Base-by-base conservation (phyloP, 2,113 vertebrate species). In the Mus pahari region DNA sequence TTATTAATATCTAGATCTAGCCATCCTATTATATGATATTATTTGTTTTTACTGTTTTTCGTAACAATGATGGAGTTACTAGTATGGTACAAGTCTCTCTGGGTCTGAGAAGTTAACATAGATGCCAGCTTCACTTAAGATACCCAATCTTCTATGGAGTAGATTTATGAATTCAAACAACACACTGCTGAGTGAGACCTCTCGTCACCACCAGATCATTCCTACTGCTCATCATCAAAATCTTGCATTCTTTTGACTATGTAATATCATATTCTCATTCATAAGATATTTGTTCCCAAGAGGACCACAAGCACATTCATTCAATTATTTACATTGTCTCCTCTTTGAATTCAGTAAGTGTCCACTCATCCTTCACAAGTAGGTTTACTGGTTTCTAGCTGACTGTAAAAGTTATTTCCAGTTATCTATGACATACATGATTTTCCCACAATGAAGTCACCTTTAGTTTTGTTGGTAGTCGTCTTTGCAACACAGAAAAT, bases 31-130 rank as follows among this genome's bases (percentile, higher is more conserved):
- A 91, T 16, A 91, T 26, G 2, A 50, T 4, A 64, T 10, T 50
- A 91, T 79, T 83, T 75, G 28, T 83, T 94, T 81, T 28, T 75
- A 28, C 24, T 89, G 88, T 89, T 89, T 71, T 82, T 82, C 48
- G 82, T 45, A 64, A 42, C 9, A 93, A 39, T 55, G 39, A 42
- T 89, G 62, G 4, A 93, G 4, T 82, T 24, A 93, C 48, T 71
- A 62, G 58, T 79, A 36, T 8, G 50, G 31, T 62, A 82, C 12
- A 62, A 77, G 12, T 9, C 16, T 86, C 42, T 50, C 45, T 74
- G 24, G 60, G 42, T 66, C 16, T 94, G 9, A 90, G 24, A 83
- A 45, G 22, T 74, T 75, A 48, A 50, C 3, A 89, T 17, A 33
- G 28, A 89, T 89, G 53, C 64, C 16, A 90, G 31, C 48, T 74